A percentile compares a stretch with the other conserved stretches of the same genome.
Evolutionary conservation across 1,140 invertebrate genomes (phyloP).

Genomic region (Trachymyrmex cornetzi): DNA sequence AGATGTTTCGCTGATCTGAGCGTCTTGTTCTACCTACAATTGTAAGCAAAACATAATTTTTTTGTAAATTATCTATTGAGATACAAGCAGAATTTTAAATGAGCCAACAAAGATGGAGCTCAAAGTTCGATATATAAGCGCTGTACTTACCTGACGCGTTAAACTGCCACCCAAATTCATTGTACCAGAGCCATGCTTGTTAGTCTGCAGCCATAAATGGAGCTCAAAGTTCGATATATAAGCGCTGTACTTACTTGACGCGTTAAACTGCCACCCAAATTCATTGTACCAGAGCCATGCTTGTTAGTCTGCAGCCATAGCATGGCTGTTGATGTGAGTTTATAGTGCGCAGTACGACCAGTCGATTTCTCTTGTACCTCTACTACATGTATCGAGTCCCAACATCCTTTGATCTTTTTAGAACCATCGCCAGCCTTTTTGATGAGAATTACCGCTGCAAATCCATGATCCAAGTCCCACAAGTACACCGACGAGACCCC

Average conservation of each 20-base stretch:
- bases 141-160: slow-evolving; percentile 93
- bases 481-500: slow-evolving; percentile 99
- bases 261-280: slow-evolving; percentile 98
- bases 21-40: slow-evolving; percentile 95
- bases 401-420: slow-evolving; percentile 99
- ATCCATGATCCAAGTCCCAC: slow-evolving; percentile 99
- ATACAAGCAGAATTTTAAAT: slow-evolving; percentile 13
- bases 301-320: slow-evolving; percentile 99
- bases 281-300: slow-evolving; percentile 98
- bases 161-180: slow-evolving; percentile 99
- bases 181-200: slow-evolving; percentile 97
- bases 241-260: slow-evolving; percentile 91
- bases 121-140: slow-evolving; percentile 20
- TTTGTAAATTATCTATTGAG: background rate
- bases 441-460: slow-evolving; percentile 99
- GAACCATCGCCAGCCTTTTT: slow-evolving; percentile 99
- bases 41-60: background rate
- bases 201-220: slow-evolving; percentile 99
- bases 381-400: slow-evolving; percentile 99
- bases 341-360: slow-evolving; percentile 98
- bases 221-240: background rate
- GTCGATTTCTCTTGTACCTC: slow-evolving; percentile 98
- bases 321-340: slow-evolving; percentile 99
- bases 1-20: slow-evolving; percentile 94
- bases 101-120: background rate